A percentile compares a stretch with the other conserved stretches of the same genome.
Evolutionary conservation across 2,888 invertebrate genomes (phyloP).

Genomic region (Caenorhabditis japonica): DNA sequence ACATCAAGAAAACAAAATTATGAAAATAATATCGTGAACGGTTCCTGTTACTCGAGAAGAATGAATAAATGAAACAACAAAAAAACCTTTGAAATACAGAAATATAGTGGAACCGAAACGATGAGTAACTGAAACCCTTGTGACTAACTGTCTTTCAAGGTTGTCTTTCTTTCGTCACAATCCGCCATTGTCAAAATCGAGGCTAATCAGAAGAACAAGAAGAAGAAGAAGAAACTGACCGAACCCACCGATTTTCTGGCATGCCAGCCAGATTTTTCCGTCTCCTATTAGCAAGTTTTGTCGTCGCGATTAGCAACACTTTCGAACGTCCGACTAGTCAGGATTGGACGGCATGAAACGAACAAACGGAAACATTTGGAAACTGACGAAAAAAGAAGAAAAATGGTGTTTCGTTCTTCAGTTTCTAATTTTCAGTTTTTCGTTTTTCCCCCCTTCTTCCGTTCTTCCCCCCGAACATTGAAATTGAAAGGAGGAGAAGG

Average conservation of each 20-base stretch:
- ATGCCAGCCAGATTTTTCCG: constrained; percentile 9
- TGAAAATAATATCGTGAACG: too few species aligned
- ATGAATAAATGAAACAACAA: too few species aligned
- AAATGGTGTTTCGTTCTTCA: neutral
- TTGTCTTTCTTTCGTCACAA: constrained; percentile 12
- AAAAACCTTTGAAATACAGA: neutral
- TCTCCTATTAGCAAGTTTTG: constrained; percentile 48
- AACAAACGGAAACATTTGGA: too few species aligned
- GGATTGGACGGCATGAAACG: too few species aligned
- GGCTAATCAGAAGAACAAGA: neutral
- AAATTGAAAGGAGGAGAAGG: too few species aligned
- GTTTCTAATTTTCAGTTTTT: neutral
- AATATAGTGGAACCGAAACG: constrained; percentile 26
- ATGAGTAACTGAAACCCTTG: constrained; percentile 39
- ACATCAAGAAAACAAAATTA: too few species aligned
- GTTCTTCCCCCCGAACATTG: neutral
- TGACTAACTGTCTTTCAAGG: neutral
- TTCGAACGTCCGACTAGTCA: constrained; percentile 1
- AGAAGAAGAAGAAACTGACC: constrained; percentile 11
- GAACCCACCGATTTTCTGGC: constrained; percentile 29
- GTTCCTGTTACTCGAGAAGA: too few species aligned
- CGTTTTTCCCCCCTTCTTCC: neutral
- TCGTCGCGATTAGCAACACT: constrained; percentile 37
- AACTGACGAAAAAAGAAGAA: too few species aligned
- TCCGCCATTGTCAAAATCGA: constrained; percentile 6